These are phyloP conservation scores for Tachina grossa DNA, from an alignment of 2,888 invertebrate species.

Conservation along the genomic window DNA sequence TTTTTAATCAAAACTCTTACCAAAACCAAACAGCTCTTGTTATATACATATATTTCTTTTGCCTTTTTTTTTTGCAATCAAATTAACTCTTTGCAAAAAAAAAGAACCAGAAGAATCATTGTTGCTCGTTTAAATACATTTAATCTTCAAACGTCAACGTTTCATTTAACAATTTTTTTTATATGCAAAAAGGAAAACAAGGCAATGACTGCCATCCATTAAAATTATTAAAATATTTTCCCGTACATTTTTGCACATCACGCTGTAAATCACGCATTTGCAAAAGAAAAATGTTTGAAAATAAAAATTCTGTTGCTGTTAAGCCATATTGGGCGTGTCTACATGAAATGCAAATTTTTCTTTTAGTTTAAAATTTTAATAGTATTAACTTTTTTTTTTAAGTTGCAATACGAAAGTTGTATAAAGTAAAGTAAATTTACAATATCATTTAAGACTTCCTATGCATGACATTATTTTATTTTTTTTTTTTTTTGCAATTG, in stretches of 20 bases:
- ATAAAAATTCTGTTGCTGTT: slow-evolving; percentile 42
- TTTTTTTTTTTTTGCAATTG: slow-evolving; percentile 38
- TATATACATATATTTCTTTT: not conserved
- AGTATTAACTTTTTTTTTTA: slow-evolving; percentile 9
- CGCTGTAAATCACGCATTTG: slow-evolving; percentile 68
- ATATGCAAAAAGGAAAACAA: slow-evolving; percentile 24
- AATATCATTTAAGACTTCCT: slow-evolving; percentile 63
- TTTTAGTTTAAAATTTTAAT: slow-evolving; percentile 61
- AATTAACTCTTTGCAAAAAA: slow-evolving; percentile 69
- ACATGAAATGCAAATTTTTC: slow-evolving; percentile 71
- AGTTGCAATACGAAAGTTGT: not conserved
- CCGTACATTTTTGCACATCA: slow-evolving; percentile 70
- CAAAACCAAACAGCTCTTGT: slow-evolving; percentile 22
- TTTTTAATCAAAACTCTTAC: slow-evolving; percentile 57
- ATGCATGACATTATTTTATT: slow-evolving; percentile 41
- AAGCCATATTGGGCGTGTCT: slow-evolving; percentile 71
- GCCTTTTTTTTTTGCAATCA: slow-evolving; percentile 61
- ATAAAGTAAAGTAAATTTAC: slow-evolving; percentile 48
- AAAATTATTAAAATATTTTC: slow-evolving; percentile 81
- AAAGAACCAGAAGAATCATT: slow-evolving; percentile 46
- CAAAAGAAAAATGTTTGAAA: slow-evolving; percentile 57
- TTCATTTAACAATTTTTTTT: slow-evolving; percentile 66
- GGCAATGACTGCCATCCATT: slow-evolving; percentile 76
- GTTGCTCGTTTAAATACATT: slow-evolving; percentile 70
- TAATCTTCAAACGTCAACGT: slow-evolving; percentile 72